Evolutionary conservation across 2,113 vertebrate species (phyloP), one percentile per base, ranked within the genome.

Genomic region (Lepisosteus osseus): DNA sequence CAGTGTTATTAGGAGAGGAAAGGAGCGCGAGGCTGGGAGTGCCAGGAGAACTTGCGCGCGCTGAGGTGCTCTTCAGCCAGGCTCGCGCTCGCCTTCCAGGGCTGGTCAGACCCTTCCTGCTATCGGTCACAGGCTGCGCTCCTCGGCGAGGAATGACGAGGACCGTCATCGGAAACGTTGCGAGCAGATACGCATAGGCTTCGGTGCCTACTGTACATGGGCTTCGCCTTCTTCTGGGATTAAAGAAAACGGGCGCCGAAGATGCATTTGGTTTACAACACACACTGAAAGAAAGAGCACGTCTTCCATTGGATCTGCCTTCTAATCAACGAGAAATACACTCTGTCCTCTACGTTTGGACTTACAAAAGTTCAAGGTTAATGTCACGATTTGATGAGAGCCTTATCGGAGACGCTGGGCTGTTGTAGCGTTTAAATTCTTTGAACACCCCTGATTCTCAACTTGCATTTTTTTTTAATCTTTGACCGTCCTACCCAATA

Each of bases 291-390:
- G 66, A 67, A 54, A 17, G 17, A 54, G 29, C 29, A 43, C n/a
- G 29, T 29, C 29, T 29, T 29, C 29, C 29, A 0, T 1, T 29
- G 66, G 54, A 9, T 17, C 15, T 54, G 15, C 14, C 9, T 5
- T 51, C 5, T 51, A 2, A 51, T 51, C 47, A 51, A 51, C 47
- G 47, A 51, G 1, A 5, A 51, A 51, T 6, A 51, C 45, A 71
- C 40, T 45, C 65, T 55, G 74, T 4, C 47, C 70, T 7, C 40
- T 54, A 43, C 11, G 15, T 70, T 61, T 70, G 68, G 65, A 75
- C 47, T 51, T 51, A 51, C 47, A 62, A 72, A 29, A 75, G 74
- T 75, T 75, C 29, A 75, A 75, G 74, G 74, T 75, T 59, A 75
- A 66, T 64, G 64, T 65, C 44, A 63, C 14, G 56, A 45, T 12